These are phyloP conservation scores for Pseudochirops cupreus DNA, from an alignment of 2,797 vertebrate genomes.

Conservation along the genomic window DNA sequence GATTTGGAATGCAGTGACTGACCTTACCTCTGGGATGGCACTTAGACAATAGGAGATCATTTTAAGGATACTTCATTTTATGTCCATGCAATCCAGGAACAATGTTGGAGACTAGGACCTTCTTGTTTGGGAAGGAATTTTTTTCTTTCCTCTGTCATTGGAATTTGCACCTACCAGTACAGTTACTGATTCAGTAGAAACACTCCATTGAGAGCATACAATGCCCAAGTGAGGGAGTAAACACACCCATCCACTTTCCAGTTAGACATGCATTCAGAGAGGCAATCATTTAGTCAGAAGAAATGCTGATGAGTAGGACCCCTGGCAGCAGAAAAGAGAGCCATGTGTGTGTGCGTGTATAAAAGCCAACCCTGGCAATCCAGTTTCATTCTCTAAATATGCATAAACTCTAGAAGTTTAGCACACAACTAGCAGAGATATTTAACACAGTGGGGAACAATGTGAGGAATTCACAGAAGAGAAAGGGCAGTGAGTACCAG, in stretches of 20 bases:
- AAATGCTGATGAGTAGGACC: neutral
- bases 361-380: neutral
- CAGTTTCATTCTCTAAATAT: neutral
- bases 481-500: neutral
- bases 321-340: neutral
- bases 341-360: neutral
- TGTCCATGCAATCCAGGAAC: neutral
- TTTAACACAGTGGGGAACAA: neutral
- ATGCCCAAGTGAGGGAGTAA: neutral
- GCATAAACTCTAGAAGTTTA: neutral
- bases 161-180: neutral
- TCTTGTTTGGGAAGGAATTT: neutral
- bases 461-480: neutral
- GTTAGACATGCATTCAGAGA: neutral
- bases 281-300: neutral
- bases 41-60: neutral
- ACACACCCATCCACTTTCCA: neutral
- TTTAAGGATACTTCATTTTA: neutral
- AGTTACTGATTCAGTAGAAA: neutral
- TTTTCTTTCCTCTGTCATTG: neutral
- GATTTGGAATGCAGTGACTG: neutral
- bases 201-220: neutral
- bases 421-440: neutral
- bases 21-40: neutral
- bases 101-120: neutral